These are phyloP conservation scores for Drosophila bifasciata DNA, from an alignment of 1,140 invertebrate species.

Conservation along the genomic window DNA sequence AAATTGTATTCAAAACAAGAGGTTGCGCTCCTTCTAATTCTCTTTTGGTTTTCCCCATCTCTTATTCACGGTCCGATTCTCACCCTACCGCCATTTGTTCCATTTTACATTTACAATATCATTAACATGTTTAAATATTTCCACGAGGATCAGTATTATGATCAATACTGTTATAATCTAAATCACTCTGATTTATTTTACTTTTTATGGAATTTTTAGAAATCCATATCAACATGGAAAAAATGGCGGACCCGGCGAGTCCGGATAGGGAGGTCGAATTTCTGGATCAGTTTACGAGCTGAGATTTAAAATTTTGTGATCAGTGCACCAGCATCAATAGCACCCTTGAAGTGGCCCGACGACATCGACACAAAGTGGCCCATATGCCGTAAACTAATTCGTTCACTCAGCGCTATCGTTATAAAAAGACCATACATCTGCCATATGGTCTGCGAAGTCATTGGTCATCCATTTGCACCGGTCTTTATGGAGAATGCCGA, in stretches of 20 bases:
- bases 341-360: slow-evolving; percentile 98
- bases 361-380: slow-evolving; percentile 99
- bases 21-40: too few relatives aligned
- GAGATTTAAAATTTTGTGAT: slow-evolving; percentile 99
- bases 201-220: slow-evolving; percentile 85
- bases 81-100: too few relatives aligned
- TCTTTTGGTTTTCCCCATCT: too few relatives aligned
- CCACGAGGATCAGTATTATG: too few relatives aligned
- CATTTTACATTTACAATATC: too few relatives aligned
- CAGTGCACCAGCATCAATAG: slow-evolving; percentile 96
- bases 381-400: slow-evolving; percentile 92
- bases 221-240: slow-evolving; percentile 97
- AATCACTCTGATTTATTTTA: neutral
- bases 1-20: too few relatives aligned
- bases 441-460: slow-evolving; percentile 98
- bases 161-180: too few relatives aligned
- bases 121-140: too few relatives aligned
- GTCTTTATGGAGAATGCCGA: slow-evolving; percentile 97
- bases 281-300: slow-evolving; percentile 98
- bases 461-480: slow-evolving; percentile 99
- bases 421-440: slow-evolving; percentile 92
- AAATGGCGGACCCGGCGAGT: slow-evolving; percentile 95
- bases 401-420: slow-evolving; percentile 85
- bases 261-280: slow-evolving; percentile 93
- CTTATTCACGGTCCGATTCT: too few relatives aligned